Evolutionary conservation across 2,113 vertebrate species (phyloP), one percentile per base, ranked within the genome.

Genomic region (Platichthys flesus): DNA sequence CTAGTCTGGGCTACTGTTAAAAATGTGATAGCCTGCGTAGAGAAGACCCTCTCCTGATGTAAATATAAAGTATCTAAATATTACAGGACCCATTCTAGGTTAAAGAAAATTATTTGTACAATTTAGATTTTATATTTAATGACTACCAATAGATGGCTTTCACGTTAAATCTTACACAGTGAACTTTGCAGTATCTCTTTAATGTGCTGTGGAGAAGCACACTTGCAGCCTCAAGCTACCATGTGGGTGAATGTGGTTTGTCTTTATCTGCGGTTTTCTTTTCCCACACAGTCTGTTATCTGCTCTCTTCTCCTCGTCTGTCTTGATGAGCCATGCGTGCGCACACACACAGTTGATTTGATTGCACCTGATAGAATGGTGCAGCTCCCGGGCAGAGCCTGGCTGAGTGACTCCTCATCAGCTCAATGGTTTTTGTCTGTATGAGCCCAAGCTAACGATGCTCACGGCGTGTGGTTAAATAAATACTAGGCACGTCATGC

Each of bases 311-410:
- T 52, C 23, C 23, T 54, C n/a, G 1, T 77, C 62, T 42, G n/a
- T 31, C 81, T 75, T 76, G 45, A 77, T 68, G 57, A 79, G 51
- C 67, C 64, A 37, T 64, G 21, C 51, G 51, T 52, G 7, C 28
- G n/a, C 51, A 52, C 51, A 52, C 58, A 6, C 51, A 31, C 62
- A 67, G 57, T 28, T 90, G 76, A 89, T 84, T 73, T 88, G 85
- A 90, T 87, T 82, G 55, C 77, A 74, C 31, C 77, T 82, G 71
- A 82, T 76, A 76, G 81, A 88, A 78, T 85, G 83, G 80, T 86
- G 83, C 67, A 78, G 69, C 14, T 52, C 21, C 60, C 45, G 71
- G 72, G 72, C 64, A 71, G 79, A 40, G 31, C 75, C 56, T 42
- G 21, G 49, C 59, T 66, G 71, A 51, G 4, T 18, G 47, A 81